phyloP scores from a whole-genome alignment of 2,797 vertebrate species.

The Gastrophryne carolinensis region DNA sequence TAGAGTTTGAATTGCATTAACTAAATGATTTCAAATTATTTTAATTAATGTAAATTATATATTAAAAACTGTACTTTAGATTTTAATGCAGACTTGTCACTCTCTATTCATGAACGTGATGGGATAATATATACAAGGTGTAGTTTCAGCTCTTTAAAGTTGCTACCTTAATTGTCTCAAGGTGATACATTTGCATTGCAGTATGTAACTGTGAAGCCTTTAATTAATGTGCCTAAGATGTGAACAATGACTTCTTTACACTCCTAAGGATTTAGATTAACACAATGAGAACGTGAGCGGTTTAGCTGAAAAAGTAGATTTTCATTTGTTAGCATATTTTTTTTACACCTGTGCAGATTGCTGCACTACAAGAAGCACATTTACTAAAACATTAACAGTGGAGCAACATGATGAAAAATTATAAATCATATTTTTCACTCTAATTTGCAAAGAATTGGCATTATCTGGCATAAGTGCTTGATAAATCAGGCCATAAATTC shows the following conservation, averaged over 20 bases:
- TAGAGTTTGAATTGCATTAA: no score
- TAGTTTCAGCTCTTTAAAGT: neutral
- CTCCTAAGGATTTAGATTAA: neutral
- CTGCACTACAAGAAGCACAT: no score
- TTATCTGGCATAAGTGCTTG: no score
- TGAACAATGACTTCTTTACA: neutral
- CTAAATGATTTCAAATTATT: no score
- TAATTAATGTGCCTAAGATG: conserved; percentile 1
- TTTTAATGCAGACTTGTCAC: neutral
- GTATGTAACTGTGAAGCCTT: conserved; percentile 4
- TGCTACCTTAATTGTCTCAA: neutral
- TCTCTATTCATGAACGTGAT: neutral
- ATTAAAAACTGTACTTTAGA: neutral
- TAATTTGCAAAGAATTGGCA: no score
- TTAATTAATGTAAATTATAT: neutral
- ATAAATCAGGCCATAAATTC: no score
- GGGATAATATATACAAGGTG: neutral
- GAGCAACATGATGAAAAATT: no score
- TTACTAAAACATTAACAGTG: no score
- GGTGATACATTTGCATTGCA: neutral
- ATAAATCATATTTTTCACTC: no score
- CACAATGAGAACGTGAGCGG: neutral
- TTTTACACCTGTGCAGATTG: no score
- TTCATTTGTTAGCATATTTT: conserved; percentile 22
- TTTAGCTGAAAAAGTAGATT: neutral